phyloP scores from a whole-genome alignment of 2,888 invertebrate species.

The Acrocyrtus sp. region DNA sequence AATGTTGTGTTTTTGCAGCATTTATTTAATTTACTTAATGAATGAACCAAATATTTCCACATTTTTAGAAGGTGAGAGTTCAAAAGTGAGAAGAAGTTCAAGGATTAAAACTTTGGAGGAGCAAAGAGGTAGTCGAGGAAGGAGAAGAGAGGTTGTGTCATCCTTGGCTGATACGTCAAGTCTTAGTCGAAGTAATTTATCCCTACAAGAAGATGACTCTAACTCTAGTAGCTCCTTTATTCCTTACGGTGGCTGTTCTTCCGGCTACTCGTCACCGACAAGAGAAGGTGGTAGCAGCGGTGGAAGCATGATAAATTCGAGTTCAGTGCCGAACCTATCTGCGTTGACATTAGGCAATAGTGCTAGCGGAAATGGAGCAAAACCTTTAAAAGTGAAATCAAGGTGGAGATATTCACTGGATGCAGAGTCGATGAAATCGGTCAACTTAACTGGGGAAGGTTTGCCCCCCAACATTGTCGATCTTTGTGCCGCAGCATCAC shows the following conservation, averaged over 20 bases:
- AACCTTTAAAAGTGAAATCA: slow-evolving; percentile 83
- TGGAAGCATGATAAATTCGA: slow-evolving; percentile 17
- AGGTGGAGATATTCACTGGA: slow-evolving; percentile 82
- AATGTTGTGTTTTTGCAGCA: neutral
- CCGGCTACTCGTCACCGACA: slow-evolving; percentile 30
- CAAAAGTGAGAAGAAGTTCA: slow-evolving; percentile 59
- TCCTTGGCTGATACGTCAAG: slow-evolving; percentile 28
- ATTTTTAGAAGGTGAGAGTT: slow-evolving; percentile 43
- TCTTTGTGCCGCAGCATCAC: slow-evolving; percentile 5
- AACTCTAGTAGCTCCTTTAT: slow-evolving; percentile 46
- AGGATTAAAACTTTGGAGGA: slow-evolving; percentile 60
- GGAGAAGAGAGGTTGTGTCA: slow-evolving; percentile 59
- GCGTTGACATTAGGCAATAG: slow-evolving; percentile 31
- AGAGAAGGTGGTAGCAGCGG: slow-evolving; percentile 18
- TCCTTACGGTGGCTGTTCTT: slow-evolving; percentile 3
- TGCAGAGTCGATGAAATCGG: slow-evolving; percentile 68
- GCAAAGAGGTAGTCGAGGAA: slow-evolving; percentile 49
- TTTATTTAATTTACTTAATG: neutral
- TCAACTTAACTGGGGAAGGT: neutral
- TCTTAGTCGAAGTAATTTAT: slow-evolving; percentile 44
- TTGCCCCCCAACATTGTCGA: neutral
- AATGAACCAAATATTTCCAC: neutral
- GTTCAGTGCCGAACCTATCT: slow-evolving; percentile 24
- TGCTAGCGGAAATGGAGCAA: slow-evolving; percentile 67
- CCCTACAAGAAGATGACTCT: slow-evolving; percentile 56